Evolutionary conservation across 2,888 invertebrate genomes (phyloP), one percentile per base, ranked within the genome.

Genomic region (Caenorhabditis panamensis): DNA sequence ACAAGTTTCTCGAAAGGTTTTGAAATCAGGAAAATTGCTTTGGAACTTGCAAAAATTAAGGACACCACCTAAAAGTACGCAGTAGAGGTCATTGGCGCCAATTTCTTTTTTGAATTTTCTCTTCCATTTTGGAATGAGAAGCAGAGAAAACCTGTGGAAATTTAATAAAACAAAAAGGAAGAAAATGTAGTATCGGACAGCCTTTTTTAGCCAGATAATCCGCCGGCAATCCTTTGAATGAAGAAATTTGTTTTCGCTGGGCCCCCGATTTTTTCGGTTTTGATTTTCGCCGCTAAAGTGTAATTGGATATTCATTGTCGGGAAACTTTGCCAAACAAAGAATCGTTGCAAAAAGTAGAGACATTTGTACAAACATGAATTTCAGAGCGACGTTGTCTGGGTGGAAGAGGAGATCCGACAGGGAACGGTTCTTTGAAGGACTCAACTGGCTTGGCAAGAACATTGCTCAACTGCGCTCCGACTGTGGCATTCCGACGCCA

Each of bases 401-500:
- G 36, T 76, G 71, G 71, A 64, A 66, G n/a, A 66, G 63, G 56
- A 49, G 76, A 47, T 56, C 69, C n/a, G 84, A 84, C 31, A 75
- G 79, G 9, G 84, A 84, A 9, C 36, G 69, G 16, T 76, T 84
- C 13, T 66, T 78, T 16, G 76, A 68, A 59, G 82, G 80, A 36
- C 54, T 84, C 26, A 24, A 24, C 20, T 75, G 76, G 59, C 28
- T 84, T 5, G 82, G 82, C 20, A 79, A 82, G 92, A 96, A 97
- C 91, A 95, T 98, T 82, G 95, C 95, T 0, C 97, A 98, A 92
- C 91, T 92, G 1, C 72, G 88, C 49, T 56, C 81, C 9, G 89
- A 89, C 54, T 83, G 82, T 20, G 87, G 88, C 2, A 72, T 89
- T 24, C 71, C 78, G 22, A 84, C 85, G 13, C 75, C 78, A 22